These are phyloP conservation scores for Nephrotoma appendiculata DNA, from an alignment of 2,888 invertebrate genomes.

Conservation along the genomic window DNA sequence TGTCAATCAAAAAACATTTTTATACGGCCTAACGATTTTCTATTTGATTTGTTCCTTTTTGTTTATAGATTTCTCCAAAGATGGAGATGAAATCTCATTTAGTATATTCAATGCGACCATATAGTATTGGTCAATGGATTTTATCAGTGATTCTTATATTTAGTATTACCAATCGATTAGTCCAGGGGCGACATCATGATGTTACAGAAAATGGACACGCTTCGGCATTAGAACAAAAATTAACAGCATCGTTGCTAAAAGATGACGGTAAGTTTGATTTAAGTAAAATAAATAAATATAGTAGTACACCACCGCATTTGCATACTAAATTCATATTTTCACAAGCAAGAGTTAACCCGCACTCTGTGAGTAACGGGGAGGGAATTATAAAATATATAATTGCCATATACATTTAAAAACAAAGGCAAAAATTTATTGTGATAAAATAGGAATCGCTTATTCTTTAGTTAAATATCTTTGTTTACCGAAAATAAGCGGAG, in stretches of 20 bases:
- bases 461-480: too few species aligned
- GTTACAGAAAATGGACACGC: constrained; percentile 3
- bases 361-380: too few species aligned
- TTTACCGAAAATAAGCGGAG: too few species aligned
- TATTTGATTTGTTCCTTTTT: neutral
- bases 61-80: constrained; percentile 13
- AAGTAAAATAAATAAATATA: too few species aligned
- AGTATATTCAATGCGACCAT: constrained; percentile 13
- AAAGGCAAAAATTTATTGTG: too few species aligned
- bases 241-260: constrained; percentile 1
- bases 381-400: too few species aligned
- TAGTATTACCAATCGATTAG: constrained; percentile 6
- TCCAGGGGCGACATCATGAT: constrained; percentile 7
- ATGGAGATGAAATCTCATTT: constrained; percentile 13
- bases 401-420: too few species aligned
- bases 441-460: too few species aligned
- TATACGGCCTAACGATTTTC: neutral
- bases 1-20: neutral
- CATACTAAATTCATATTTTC: too few species aligned
- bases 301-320: too few species aligned
- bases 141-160: neutral
- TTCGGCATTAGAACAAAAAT: neutral
- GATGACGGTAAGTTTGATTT: neutral
- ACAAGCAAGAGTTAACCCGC: too few species aligned
- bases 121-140: constrained; percentile 10